These are phyloP conservation scores for Amblyteles armatorius DNA, from an alignment of 2,888 invertebrate species.

Conservation along the genomic window DNA sequence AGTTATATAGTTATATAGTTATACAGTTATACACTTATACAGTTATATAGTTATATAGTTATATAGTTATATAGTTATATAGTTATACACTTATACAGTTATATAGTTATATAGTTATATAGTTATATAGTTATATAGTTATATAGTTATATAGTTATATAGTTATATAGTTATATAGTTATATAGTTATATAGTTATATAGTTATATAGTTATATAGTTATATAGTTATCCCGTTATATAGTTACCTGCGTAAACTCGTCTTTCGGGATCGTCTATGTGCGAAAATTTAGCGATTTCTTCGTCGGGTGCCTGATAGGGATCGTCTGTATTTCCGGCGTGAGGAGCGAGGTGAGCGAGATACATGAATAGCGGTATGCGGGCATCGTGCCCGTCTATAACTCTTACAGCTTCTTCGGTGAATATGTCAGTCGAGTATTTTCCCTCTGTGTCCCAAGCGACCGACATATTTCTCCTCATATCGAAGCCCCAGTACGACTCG, in stretches of 20 bases:
- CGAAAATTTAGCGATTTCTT: slow-evolving; percentile 89
- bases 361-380: slow-evolving; percentile 88
- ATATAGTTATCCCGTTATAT: not conserved
- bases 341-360: slow-evolving; percentile 89
- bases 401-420: slow-evolving; percentile 88
- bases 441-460: slow-evolving; percentile 86
- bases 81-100: too few relatives aligned
- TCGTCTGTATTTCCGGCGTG: slow-evolving; percentile 88
- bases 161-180: too few relatives aligned
- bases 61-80: too few relatives aligned
- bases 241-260: slow-evolving; percentile 89
- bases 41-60: too few relatives aligned
- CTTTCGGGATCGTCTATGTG: slow-evolving; percentile 89
- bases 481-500: slow-evolving; percentile 85
- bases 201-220: too few relatives aligned
- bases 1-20: too few relatives aligned
- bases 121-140: too few relatives aligned
- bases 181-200: too few relatives aligned
- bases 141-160: too few relatives aligned
- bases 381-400: slow-evolving; percentile 85
- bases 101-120: too few relatives aligned
- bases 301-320: slow-evolving; percentile 90
- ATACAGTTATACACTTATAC: too few relatives aligned
- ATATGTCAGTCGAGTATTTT: slow-evolving; percentile 89
- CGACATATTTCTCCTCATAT: slow-evolving; percentile 87